These are phyloP conservation scores for Chironomus tepperi DNA, from an alignment of 1,140 invertebrate genomes.

Conservation along the genomic window DNA sequence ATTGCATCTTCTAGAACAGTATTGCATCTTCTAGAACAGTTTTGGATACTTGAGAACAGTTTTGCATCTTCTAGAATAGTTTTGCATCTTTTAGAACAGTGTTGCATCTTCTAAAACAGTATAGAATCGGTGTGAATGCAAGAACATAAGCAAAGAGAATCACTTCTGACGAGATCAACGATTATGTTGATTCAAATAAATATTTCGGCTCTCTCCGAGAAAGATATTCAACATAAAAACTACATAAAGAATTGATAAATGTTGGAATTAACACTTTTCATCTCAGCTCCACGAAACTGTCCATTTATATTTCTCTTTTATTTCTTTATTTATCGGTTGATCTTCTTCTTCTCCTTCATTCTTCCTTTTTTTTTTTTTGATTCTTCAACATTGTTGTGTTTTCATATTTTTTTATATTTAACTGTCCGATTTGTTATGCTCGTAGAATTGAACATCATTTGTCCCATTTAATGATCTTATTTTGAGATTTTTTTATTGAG, in stretches of 20 bases:
- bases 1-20: too few species aligned
- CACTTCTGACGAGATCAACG: too few species aligned
- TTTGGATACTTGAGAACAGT: too few species aligned
- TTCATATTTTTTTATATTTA: too few species aligned
- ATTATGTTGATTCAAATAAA: too few species aligned
- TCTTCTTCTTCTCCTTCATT: constrained; percentile 1
- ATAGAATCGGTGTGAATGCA: too few species aligned
- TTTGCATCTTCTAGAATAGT: too few species aligned
- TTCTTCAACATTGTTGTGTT: background rate
- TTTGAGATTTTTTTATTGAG: background rate
- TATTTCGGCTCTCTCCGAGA: background rate
- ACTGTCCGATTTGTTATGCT: background rate
- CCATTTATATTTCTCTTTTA: background rate
- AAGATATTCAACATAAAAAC: background rate
- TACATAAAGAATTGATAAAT: background rate
- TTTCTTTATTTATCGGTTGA: background rate
- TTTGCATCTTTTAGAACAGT: too few species aligned
- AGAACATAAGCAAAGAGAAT: too few species aligned
- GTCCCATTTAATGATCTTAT: constrained; percentile 3
- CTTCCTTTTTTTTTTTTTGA: background rate
- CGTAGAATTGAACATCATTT: constrained; percentile 1
- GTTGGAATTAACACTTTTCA: constrained; percentile 13
- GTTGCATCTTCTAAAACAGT: too few species aligned
- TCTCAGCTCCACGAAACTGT: background rate
- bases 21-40: too few species aligned